phyloP scores from a whole-genome alignment of 2,888 invertebrate genomes.

The Lumbricus terrestris region DNA sequence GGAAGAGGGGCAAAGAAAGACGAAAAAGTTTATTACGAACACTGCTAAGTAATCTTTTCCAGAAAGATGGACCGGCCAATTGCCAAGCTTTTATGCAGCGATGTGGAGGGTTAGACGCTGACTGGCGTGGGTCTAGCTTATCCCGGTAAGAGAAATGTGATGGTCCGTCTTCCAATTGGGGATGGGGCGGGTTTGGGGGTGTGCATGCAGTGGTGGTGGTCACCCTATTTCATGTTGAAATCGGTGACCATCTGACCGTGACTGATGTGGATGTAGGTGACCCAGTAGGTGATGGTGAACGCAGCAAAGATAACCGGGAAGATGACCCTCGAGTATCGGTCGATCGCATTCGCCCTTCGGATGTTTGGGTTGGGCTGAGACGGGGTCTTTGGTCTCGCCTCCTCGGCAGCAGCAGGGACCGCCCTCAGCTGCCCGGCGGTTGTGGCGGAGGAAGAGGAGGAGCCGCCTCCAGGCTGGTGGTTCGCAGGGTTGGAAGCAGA shows the following conservation, averaged over 20 bases:
- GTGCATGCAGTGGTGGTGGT: neutral
- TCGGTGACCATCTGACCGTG: neutral
- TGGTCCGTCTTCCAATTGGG: no score
- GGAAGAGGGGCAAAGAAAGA: no score
- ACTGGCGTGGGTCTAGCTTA: neutral
- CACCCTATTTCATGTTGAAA: neutral
- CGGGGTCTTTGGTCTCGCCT: neutral
- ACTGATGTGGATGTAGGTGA: conserved; percentile 23
- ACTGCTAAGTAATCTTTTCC: no score
- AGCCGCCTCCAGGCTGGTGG: neutral
- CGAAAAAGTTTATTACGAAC: no score
- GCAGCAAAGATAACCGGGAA: conserved; percentile 34
- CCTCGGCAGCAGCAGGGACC: neutral
- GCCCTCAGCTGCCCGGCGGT: neutral
- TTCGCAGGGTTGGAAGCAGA: neutral
- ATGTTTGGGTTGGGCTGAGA: neutral
- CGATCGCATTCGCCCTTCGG: conserved; percentile 27
- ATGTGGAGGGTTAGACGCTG: no score
- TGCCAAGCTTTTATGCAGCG: no score
- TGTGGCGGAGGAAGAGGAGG: no score
- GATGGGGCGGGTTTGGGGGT: no score
- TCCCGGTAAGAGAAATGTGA: no score
- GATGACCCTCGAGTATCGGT: conserved; percentile 36
- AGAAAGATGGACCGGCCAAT: no score
- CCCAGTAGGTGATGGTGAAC: conserved; percentile 39